Base-by-base conservation (phyloP, 53 echinoderm and acorn worm species). In the Antedon mediterranea region DNA sequence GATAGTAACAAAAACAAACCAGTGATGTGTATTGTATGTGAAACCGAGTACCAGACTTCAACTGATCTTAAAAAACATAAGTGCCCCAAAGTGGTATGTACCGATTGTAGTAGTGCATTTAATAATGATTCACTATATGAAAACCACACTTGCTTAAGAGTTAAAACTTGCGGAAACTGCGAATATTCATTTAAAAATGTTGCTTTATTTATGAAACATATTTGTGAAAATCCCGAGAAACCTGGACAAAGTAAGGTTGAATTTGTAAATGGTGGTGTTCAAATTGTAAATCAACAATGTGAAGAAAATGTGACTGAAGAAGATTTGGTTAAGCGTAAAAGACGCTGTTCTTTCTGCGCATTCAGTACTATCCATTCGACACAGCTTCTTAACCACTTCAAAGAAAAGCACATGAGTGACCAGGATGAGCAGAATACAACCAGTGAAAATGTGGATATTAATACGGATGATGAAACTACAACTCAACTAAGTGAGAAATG, bases 401-500 rank as follows among this genome's bases (percentile, higher is more conserved):
- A 26, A 57, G 57, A 57, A 8, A 13, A 57, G 23, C 57, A 57
- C 20, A 57, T 57, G 57, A 57, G 9, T 57, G 3, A 57, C 23
- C 57, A 18, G 2, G 57, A 57, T 23, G 57, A 57, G 3, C 15
- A 23, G 1, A 57, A 57, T 57, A 23, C 23, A 57, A 57, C 57
- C 14, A 57, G 23, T 8, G 7, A 3, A 57, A 57, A 57, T 57
- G 23, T 15, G 9, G 34, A 72, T 28, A n/a, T n/a, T n/a, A n/a
- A n/a, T n/a, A n/a, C n/a, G n/a, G 77, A 77, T 31, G 31, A 83
- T 29, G 4, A 28, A 32, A 72, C 14, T 27, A 83, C 34, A 30
- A 5, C 28, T 13, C 28, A 32, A 76, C 20, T 31, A 77, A 71
- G 30, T 79, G 0, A 71, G 75, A 80, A 74, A 34, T 89, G 89